phyloP scores from a whole-genome alignment of 2,797 vertebrate genomes.

The Diceros bicornis region DNA sequence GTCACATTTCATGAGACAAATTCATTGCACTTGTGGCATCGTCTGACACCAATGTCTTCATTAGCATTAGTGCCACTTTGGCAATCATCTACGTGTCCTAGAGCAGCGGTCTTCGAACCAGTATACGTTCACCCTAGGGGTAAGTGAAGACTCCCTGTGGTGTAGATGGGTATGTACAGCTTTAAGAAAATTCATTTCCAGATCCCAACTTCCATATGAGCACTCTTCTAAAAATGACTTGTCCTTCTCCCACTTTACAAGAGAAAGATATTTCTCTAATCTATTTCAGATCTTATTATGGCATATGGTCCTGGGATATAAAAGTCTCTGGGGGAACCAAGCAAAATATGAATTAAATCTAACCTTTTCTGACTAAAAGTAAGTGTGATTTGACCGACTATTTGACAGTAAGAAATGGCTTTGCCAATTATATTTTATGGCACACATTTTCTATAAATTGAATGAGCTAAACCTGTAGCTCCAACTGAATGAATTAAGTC shows the following conservation, averaged over 20 bases:
- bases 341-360: constrained; percentile 43
- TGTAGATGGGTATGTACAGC: not conserved
- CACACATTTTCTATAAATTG: not conserved
- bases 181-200: not conserved
- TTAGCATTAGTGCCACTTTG: not conserved
- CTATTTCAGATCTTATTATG: constrained; percentile 32
- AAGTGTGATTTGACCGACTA: not conserved
- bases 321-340: not conserved
- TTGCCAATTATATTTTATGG: not conserved
- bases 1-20: not conserved
- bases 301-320: not conserved
- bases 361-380: constrained; percentile 43
- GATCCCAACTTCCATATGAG: not conserved
- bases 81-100: not conserved
- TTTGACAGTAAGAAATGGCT: constrained; percentile 1
- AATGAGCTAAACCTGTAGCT: not conserved
- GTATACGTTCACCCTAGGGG: not conserved
- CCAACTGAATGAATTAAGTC: not conserved
- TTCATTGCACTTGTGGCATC: not conserved
- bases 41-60: not conserved
- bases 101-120: not conserved
- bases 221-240: not conserved
- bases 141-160: not conserved
- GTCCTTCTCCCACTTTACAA: not conserved
- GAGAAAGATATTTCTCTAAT: constrained; percentile 3